Base-by-base conservation (phyloP, 1,140 invertebrate genomes). In the Semibalanus balanoides region DNA sequence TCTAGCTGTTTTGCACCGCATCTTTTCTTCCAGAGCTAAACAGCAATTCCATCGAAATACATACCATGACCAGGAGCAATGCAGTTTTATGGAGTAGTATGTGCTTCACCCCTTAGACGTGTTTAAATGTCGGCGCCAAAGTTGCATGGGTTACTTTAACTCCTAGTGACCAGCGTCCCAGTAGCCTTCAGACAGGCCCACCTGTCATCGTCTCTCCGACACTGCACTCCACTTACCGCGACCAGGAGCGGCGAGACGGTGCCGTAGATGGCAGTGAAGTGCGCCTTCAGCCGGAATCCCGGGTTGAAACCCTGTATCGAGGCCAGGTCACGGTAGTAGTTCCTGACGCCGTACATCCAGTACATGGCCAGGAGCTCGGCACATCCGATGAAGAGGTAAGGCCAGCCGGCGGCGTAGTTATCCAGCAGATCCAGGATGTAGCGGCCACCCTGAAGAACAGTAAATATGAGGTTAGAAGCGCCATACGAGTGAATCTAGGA, bases 361-460 rank as follows among this genome's bases (percentile, higher is more conserved):
- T 88, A 86, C 9, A 93, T 83, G 17, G 86, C 90, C 30, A 89
- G 83, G 3, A 92, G 86, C 83, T 94, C 91, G 31, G 89, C 7
- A 17, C 22, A 27, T 11, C 91, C 92, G 79, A 93, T 93, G 11
- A 93, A 83, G 71, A 93, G 83, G 0, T 93, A 92, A 28, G 91
- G 92, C 89, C 91, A 93, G 81, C 92, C 93, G 27, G 92, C 92
- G 1, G 92, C 91, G 80, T 94, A 93, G 78, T 91, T 91, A 80
- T 93, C 92, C 89, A 93, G 92, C 76, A 94, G 80, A 80, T 93
- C 90, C 27, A 94, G 83, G 87, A 92, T 90, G 82, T 92, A 93
- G 88, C 93, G 92, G 19, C 76, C 92, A 80, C 70, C 70, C 80
- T 93, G 85, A 25, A 14, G 51, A 3, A 25, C 51, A 64, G 51